These are phyloP conservation scores for Eilema caniola DNA, from an alignment of 2,888 invertebrate species.

Conservation along the genomic window DNA sequence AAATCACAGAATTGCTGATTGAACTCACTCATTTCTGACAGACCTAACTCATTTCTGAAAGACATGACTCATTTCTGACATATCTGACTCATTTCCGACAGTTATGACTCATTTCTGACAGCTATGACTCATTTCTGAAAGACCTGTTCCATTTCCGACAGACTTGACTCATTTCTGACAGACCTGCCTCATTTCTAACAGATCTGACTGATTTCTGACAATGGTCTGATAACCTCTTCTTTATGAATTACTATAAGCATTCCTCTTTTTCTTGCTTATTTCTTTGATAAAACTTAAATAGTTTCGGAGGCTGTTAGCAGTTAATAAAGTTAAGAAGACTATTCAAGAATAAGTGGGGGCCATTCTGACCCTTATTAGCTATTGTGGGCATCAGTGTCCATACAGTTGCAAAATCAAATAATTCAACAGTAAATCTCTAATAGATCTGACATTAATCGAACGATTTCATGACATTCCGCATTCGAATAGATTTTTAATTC, in stretches of 20 bases:
- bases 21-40: neutral
- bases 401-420: neutral
- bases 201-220: neutral
- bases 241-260: slow-evolving; percentile 2
- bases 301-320: neutral
- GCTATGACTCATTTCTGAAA: neutral
- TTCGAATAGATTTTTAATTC: neutral
- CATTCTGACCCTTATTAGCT: neutral
- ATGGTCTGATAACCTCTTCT: neutral
- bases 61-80: no score
- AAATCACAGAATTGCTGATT: neutral
- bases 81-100: no score
- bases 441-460: neutral
- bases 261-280: neutral
- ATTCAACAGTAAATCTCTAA: neutral
- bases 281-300: neutral
- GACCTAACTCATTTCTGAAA: no score
- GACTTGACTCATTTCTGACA: no score
- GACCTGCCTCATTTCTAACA: no score
- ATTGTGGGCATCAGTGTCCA: neutral
- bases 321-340: neutral
- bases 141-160: no score
- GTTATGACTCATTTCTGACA: neutral
- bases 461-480: neutral
- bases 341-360: no score